phyloP scores from a whole-genome alignment of 2,888 invertebrate species.

The Megastigmus dorsalis region DNA sequence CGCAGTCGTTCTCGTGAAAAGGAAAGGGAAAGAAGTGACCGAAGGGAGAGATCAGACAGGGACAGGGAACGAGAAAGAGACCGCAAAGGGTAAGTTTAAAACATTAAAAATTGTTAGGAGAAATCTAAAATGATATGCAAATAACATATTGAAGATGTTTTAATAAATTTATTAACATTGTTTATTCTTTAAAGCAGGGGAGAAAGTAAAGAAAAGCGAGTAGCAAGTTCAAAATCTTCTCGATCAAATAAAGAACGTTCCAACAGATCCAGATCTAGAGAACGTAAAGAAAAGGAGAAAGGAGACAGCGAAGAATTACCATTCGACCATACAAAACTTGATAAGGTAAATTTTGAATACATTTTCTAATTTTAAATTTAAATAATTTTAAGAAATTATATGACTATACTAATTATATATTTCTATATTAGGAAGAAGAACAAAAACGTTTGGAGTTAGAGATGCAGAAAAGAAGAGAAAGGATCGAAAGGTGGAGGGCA shows the following conservation, averaged over 20 bases:
- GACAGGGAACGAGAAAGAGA: constrained; percentile 76
- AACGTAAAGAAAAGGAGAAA: constrained; percentile 78
- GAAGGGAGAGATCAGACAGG: constrained; percentile 74
- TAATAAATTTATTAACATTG: constrained; percentile 55
- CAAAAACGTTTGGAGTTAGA: constrained; percentile 92
- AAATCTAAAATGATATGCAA: too few relatives aligned
- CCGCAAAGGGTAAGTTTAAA: constrained; percentile 76
- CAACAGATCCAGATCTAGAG: constrained; percentile 78
- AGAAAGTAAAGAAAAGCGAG: constrained; percentile 80
- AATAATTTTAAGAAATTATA: not conserved
- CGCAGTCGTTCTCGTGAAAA: constrained; percentile 82
- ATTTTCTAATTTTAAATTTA: not conserved
- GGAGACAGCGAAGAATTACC: constrained; percentile 77
- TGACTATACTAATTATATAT: not conserved
- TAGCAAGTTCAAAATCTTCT: constrained; percentile 78
- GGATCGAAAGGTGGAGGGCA: constrained; percentile 96
- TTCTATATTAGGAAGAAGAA: constrained; percentile 84
- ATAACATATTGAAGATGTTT: too few relatives aligned
- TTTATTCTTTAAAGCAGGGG: constrained; percentile 76
- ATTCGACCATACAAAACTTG: constrained; percentile 84
- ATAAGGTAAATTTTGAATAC: constrained; percentile 77
- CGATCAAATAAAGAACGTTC: constrained; percentile 73
- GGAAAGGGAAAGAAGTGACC: constrained; percentile 74
- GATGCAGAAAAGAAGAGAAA: constrained; percentile 95
- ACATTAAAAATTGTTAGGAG: too few relatives aligned